phyloP scores from a whole-genome alignment of 2,888 invertebrate genomes.

The Stenodera caucasica region DNA sequence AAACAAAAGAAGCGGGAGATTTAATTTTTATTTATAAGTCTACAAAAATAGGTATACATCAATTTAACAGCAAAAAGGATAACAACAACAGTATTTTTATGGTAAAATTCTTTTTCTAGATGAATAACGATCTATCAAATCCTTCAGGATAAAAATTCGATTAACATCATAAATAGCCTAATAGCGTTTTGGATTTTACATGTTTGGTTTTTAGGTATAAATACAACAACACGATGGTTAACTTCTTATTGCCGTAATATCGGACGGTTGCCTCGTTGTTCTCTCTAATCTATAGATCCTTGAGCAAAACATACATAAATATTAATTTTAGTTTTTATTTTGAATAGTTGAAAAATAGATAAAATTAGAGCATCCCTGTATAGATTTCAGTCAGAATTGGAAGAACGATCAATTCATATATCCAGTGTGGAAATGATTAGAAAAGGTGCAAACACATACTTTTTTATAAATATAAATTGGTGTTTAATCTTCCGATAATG shows the following conservation, averaged over 20 bases:
- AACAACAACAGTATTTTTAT: neutral
- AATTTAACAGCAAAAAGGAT: neutral
- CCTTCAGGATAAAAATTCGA: neutral
- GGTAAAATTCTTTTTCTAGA: neutral
- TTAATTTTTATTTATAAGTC: constrained; percentile 1
- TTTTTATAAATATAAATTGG: too few species aligned
- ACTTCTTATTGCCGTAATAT: neutral
- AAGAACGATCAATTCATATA: neutral
- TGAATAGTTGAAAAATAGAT: neutral
- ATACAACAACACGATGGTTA: too few species aligned
- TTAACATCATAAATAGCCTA: too few species aligned
- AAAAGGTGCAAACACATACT: neutral
- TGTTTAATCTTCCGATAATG: neutral
- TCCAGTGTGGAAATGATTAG: neutral
- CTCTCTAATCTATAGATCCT: neutral
- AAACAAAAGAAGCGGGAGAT: neutral
- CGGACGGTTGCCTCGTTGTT: constrained; percentile 8
- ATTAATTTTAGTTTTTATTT: neutral
- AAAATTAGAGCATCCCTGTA: neutral
- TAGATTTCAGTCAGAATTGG: neutral
- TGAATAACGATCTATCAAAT: neutral
- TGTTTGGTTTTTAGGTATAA: too few species aligned
- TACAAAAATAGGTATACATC: constrained; percentile 7
- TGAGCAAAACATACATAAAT: constrained; percentile 1
- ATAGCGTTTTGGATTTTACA: too few species aligned